Conservation (phyloP, 1,140 invertebrate species). For the Diploscapter pachys region DNA sequence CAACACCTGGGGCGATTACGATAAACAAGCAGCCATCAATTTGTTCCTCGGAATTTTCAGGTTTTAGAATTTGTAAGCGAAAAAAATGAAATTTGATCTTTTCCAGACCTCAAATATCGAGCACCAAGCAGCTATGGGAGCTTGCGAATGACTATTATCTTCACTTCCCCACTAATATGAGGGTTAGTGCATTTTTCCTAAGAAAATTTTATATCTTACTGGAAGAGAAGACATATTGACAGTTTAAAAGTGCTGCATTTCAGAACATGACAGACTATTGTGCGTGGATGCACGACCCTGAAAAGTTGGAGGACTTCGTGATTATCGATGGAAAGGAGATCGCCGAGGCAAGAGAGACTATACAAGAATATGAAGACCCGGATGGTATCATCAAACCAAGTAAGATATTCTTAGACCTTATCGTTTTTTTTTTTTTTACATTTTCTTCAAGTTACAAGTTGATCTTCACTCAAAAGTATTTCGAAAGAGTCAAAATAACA, state of each 20-base stretch:
- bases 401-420: conserved; percentile 10
- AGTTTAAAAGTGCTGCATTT: neutral
- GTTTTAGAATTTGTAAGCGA: conserved; percentile 24
- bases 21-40: conserved; percentile 98
- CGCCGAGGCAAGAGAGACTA: conserved; percentile 1
- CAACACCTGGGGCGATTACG: conserved; percentile 88
- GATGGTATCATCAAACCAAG: conserved; percentile 3
- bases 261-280: conserved; percentile 38
- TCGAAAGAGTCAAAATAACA: neutral
- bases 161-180: conserved; percentile 30
- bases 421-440: neutral
- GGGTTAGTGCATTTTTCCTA: neutral
- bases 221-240: neutral
- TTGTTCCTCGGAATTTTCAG: conserved; percentile 77
- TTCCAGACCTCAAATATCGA: conserved; percentile 25
- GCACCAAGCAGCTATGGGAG: conserved; percentile 30
- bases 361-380: conserved; percentile 8
- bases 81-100: neutral
- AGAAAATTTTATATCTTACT: too few relatives aligned
- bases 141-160: conserved; percentile 39
- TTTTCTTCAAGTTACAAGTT: too few relatives aligned
- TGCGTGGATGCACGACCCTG: conserved; percentile 33
- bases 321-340: conserved; percentile 17
- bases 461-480: too few relatives aligned
- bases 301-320: conserved; percentile 30